phyloP scores from a whole-genome alignment of 2,113 vertebrate species.

The Cinclus cinclus region DNA sequence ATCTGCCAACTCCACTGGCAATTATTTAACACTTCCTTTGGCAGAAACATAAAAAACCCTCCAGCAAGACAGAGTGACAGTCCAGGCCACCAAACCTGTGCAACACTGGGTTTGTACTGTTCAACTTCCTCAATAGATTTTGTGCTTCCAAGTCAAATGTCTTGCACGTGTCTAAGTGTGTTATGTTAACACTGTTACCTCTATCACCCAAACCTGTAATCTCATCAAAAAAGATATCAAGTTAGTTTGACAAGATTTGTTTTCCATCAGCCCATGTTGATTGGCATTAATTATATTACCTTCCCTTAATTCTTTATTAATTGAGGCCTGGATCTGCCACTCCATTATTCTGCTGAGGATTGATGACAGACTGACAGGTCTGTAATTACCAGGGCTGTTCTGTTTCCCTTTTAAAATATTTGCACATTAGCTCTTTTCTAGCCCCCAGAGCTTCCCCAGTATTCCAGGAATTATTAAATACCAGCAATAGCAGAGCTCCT shows the following conservation, averaged over 20 bases:
- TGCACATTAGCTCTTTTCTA: slow-evolving; percentile 49
- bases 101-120: background rate
- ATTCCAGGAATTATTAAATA: slow-evolving; percentile 18
- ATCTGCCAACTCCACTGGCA: background rate
- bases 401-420: slow-evolving; percentile 63
- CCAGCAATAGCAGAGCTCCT: background rate
- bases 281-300: slow-evolving; percentile 67
- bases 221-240: slow-evolving; percentile 62
- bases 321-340: slow-evolving; percentile 63
- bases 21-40: background rate
- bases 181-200: slow-evolving; percentile 38
- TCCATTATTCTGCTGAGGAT: slow-evolving; percentile 41
- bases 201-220: slow-evolving; percentile 56
- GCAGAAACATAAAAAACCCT: background rate
- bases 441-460: background rate
- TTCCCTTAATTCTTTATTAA: slow-evolving; percentile 68
- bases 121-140: background rate
- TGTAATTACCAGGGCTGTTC: slow-evolving; percentile 63
- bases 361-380: slow-evolving; percentile 59
- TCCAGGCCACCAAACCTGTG: background rate
- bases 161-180: background rate
- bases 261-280: slow-evolving; percentile 48
- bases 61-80: background rate
- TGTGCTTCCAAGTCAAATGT: slow-evolving; percentile 36
- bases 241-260: slow-evolving; percentile 59